Base-by-base conservation (phyloP, 2,797 vertebrate species). In the Anguilla pacifica region DNA sequence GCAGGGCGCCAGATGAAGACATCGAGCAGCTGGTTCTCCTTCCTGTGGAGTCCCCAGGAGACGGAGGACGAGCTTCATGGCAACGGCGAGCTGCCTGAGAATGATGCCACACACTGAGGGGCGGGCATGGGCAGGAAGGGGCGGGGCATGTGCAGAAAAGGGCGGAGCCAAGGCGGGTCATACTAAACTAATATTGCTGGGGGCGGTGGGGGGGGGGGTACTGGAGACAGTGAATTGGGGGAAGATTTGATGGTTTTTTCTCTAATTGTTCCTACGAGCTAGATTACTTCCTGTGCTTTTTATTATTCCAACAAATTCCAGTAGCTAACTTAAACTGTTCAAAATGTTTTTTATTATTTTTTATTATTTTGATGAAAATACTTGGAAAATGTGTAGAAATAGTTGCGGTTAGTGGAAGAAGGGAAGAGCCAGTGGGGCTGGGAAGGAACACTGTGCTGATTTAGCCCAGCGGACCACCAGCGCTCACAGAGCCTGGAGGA, bases 1-100 rank as follows among this genome's bases (percentile, higher is more conserved):
- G 51, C 51, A 0, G 51, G 51, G 51, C 51, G 51, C 6, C 94
- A 93, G 89, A 96, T 97, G 90, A 94, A 85, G 31, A 92, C 94
- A 83, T 96, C 96, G 6, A 92, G 86, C 51, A 97, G 94, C 93
- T 97, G 96, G 96, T 96, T 96, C 91, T 94, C 91, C 87, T 96
- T 95, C 88, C 77, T 81, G 17, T 97, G 96, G 84, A 97, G 95
- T 89, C 96, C 96, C 93, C 93, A 94, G 92, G 96, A 96, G 92
- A 94, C 86, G 0, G 96, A 97, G 74, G 92, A 92, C 1, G 96
- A 97, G 92, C 92, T 91, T 89, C 92, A 85, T 89, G 90, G 90
- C 13, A 90, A 91, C 53, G 15, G 83, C 31, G 35, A 77, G 1
- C 57, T 59, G 17, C 35, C 84, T 84, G 88, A 90, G 28, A 53